A percentile compares a stretch with the other conserved stretches of the same genome.
phyloP scores from a whole-genome alignment of 2,113 vertebrate genomes.

The Dasyurus viverrinus region DNA sequence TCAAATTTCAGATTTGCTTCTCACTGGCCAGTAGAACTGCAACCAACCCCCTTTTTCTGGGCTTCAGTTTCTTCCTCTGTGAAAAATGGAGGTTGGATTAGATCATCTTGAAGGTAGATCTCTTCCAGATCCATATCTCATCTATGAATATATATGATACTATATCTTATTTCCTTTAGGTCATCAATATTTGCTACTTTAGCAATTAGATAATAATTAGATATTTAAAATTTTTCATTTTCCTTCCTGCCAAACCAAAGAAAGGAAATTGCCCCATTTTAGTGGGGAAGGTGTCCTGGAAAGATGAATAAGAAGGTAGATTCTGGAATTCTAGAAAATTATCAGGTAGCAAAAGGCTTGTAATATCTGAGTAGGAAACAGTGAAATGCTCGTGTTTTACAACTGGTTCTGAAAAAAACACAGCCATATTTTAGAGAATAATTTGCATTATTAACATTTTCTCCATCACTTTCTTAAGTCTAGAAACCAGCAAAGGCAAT shows the following conservation, averaged over 20 bases:
- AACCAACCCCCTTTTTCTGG: not conserved
- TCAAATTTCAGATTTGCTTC: no score
- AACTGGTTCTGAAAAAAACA: not conserved
- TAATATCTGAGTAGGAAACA: not conserved
- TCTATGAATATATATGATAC: not conserved
- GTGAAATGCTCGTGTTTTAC: not conserved
- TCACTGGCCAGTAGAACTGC: no score
- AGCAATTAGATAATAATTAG: not conserved
- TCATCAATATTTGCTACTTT: not conserved
- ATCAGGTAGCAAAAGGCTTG: not conserved
- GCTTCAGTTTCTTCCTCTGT: not conserved
- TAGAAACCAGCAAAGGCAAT: not conserved
- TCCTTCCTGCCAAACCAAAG: not conserved
- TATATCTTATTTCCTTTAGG: not conserved
- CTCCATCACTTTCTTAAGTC: not conserved
- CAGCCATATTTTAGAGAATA: not conserved
- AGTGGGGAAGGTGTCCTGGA: not conserved
- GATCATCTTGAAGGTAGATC: not conserved
- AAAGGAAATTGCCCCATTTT: not conserved
- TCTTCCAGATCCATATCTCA: not conserved
- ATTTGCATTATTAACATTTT: not conserved
- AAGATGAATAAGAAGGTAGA: not conserved
- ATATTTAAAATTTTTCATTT: not conserved
- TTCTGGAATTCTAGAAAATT: not conserved
- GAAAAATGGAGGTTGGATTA: not conserved